Base-by-base conservation (phyloP, 2,888 invertebrate genomes). In the Ornithoptera priamus region DNA sequence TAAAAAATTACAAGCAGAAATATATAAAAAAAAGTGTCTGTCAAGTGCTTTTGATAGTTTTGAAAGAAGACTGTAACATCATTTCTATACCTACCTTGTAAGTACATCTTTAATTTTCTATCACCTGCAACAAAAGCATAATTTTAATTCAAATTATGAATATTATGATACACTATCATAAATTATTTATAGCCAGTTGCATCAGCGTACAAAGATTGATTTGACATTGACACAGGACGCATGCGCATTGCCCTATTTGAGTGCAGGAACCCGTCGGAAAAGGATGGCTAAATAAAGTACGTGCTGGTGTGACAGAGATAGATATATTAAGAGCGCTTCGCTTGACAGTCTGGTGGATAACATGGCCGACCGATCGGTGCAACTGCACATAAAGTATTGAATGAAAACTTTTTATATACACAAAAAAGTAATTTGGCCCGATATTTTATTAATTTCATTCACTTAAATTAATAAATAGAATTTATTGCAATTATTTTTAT, bases 141-240 rank as follows among this genome's bases (percentile, higher is more conserved):
- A 50, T 39, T 62, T 59, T 64, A 57, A 62, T 63, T 12, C 3
- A 36, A 46, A 66, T 69, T 39, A 63, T 59, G 30, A 58, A 65
- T 61, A 58, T 20, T 18, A 58, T 59, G 59, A 67, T 65, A 57
- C 42, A 61, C 60, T 53, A 69, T 69, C 63, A 42, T 67, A 72
- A 69, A 71, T 73, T 73, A 72, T 75, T 72, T 81, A 78, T 81
- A 81, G 78, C 80, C 74, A 77, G 86, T 88, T 92, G 92, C 92
- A 92, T 90, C 90, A 88, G 89, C 89, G 85, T 89, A 89, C 85
- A 80, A 85, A 83, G 88, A 92, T 92, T 92, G 92, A 92, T 92
- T 92, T 91, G 92, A 92, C 92, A 92, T 92, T 92, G 92, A 90
- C 85, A 84, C 79, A 80, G 77, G 80, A 84, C 92, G 92, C 92